Evolutionary conservation across 2,797 vertebrate species (phyloP).

Genomic region (Otus scops): DNA sequence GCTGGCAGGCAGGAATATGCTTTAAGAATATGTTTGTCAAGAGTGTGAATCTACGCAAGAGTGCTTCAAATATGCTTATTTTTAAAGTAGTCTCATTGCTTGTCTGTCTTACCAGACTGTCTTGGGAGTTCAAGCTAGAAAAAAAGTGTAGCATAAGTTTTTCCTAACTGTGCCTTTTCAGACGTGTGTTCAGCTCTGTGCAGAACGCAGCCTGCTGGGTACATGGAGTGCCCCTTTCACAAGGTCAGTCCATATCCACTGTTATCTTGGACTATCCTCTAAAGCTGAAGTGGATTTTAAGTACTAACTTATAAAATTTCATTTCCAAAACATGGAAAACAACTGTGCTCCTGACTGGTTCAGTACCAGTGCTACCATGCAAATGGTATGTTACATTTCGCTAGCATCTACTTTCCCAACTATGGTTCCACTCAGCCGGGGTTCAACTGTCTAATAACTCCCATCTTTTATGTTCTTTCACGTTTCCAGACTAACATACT

Average conservation of each 20-base stretch:
- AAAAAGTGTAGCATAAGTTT: fast-evolving
- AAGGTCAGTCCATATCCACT: not conserved
- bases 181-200: not conserved
- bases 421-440: not conserved
- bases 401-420: not conserved
- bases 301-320: not conserved
- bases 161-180: not conserved
- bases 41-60: not conserved
- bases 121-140: not conserved
- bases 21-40: not conserved
- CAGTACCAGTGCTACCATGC: not conserved
- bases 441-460: not conserved
- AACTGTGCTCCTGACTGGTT: not conserved
- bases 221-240: fast-evolving
- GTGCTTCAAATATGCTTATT: not conserved
- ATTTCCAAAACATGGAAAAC: not conserved
- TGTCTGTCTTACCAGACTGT: not conserved
- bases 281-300: not conserved
- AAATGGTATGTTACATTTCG: not conserved
- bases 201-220: not conserved
- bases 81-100: not conserved
- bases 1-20: not conserved
- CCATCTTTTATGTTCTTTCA: not conserved
- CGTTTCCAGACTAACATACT: not conserved
- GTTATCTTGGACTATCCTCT: not conserved